These are phyloP conservation scores for Pseudomyrmex flavicornis DNA, from an alignment of 1,140 invertebrate species.

Conservation along the genomic window DNA sequence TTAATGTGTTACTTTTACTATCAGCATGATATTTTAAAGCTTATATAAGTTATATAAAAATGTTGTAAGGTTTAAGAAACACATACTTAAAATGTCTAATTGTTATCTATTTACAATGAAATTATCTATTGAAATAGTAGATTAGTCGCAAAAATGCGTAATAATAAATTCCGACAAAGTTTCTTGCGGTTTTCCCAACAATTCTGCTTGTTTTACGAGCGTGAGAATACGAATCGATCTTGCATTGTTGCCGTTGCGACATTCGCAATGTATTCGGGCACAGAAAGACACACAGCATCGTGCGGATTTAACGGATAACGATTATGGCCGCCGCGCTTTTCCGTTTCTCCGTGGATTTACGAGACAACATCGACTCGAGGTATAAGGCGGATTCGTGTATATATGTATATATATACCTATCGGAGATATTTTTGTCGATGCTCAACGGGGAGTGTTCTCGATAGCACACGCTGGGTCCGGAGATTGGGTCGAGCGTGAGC, in stretches of 20 bases:
- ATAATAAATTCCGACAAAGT: conserved; percentile 43
- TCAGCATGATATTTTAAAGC: too few species aligned
- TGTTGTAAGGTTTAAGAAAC: too few species aligned
- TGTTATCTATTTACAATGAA: background rate
- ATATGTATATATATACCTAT: background rate
- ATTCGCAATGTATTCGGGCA: conserved; percentile 40
- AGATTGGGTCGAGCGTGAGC: conserved; percentile 57
- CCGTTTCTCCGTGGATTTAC: conserved; percentile 51
- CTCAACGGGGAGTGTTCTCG: background rate
- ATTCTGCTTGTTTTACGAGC: conserved; percentile 52
- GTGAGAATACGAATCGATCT: conserved; percentile 16
- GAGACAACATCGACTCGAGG: conserved; percentile 23
- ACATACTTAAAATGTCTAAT: conserved; percentile 14
- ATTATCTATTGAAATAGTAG: too few species aligned
- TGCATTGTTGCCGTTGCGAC: conserved; percentile 26
- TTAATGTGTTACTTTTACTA: too few species aligned
- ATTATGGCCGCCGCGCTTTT: conserved; percentile 49
- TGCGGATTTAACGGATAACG: conserved; percentile 64
- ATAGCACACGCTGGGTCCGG: background rate
- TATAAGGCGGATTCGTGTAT: conserved; percentile 44
- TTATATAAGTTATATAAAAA: too few species aligned
- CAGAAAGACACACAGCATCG: conserved; percentile 43
- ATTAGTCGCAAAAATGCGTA: too few species aligned
- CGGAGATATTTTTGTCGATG: conserved; percentile 53
- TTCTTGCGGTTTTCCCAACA: background rate